Base-by-base conservation (phyloP, 2,888 invertebrate species). In the Imbricaverruca yamaguchii region DNA sequence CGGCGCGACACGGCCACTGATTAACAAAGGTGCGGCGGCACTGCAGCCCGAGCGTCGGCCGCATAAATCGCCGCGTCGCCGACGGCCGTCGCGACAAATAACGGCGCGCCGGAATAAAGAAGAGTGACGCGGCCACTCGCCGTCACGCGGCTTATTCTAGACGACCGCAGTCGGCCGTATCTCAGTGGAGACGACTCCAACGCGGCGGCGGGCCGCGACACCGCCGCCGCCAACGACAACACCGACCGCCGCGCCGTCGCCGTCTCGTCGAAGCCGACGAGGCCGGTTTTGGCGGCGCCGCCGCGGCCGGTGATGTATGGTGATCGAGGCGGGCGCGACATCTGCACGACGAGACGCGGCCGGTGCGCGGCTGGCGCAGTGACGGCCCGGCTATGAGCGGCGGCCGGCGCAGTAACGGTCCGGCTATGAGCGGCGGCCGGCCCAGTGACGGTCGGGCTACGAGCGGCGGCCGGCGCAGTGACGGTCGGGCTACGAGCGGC, bases 51-150 rank as follows among this genome's bases (percentile, higher is more conserved):
- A 25, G 3, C 25, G n/a, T 25, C 25, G 67, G 65, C n/a, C 67
- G 25, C n/a, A 67, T 67, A 67, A 67, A 67, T 67, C 67, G 65
- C 23, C 67, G 13, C 25, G 25, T 12, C 67, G n/a, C 25, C 11
- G 67, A 67, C 67, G 67, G 67, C 67, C n/a, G 67, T 13, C 65
- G 67, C 67, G 67, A 67, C 67, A 67, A 67, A 67, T 67, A 67
- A 23, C 67, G 13, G 67, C 25, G 25, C 65, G 65, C 25, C 10
- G 67, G 18, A 61, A 67, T 67, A 67, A 67, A 67, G 67, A 25
- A 67, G 12, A 18, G 67, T 25, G 67, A 13, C 67, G 67, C 67
- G 65, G 63, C 67, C 8, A n/a, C 13, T 25, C 1, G 67, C 67
- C 13, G 67, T 67, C 67, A 13, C 25, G n/a, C 67, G 67, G 67